Evolutionary conservation across 2,797 vertebrate species (phyloP).

Genomic region (Hydrocynus forskahlii): DNA sequence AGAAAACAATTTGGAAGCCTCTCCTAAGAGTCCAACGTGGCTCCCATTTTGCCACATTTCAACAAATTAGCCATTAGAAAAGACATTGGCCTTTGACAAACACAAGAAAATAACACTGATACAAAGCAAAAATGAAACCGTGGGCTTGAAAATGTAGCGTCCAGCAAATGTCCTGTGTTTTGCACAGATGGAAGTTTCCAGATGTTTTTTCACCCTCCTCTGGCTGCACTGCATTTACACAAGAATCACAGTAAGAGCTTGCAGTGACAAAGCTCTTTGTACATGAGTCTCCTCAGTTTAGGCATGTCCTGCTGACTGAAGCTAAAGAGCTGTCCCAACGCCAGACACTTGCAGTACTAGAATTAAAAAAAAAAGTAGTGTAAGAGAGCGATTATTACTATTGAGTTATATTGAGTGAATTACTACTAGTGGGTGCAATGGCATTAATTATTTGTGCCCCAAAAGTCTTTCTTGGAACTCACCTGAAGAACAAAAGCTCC

Average conservation of each 20-base stretch:
- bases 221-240: constrained; percentile 29
- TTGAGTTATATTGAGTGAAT: neutral
- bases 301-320: constrained; percentile 96
- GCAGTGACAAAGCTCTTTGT: constrained; percentile 97
- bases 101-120: constrained; percentile 65
- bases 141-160: constrained; percentile 46
- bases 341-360: constrained; percentile 94
- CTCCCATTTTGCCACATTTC: constrained; percentile 34
- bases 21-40: constrained; percentile 33
- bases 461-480: constrained; percentile 54
- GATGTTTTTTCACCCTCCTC: constrained; percentile 24
- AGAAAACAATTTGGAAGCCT: constrained; percentile 36
- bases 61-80: constrained; percentile 51
- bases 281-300: constrained; percentile 91
- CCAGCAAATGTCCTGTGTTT: constrained; percentile 48
- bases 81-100: constrained; percentile 71
- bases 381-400: neutral
- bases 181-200: constrained; percentile 43
- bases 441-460: neutral
- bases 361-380: constrained; percentile 10
- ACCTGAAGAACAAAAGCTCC: constrained; percentile 94
- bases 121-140: constrained; percentile 49
- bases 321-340: constrained; percentile 86
- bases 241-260: constrained; percentile 87
- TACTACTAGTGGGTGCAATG: neutral